phyloP scores from a whole-genome alignment of 2,113 vertebrate genomes.

The Cairina moschata region DNA sequence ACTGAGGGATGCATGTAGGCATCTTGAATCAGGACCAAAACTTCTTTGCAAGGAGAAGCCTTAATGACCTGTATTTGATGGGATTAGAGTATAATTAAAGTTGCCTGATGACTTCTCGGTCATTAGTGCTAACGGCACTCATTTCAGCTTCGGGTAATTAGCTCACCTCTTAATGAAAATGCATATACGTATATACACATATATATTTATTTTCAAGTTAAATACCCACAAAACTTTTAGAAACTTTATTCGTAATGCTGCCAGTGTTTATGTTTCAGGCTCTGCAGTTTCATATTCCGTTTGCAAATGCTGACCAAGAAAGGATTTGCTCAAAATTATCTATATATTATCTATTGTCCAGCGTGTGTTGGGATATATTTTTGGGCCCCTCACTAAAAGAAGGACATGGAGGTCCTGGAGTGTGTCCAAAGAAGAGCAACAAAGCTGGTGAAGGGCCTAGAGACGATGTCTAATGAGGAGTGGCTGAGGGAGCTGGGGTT shows the following conservation, averaged over 20 bases:
- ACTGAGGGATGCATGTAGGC: not conserved
- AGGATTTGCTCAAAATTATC: not conserved
- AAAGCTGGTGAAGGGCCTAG: no score
- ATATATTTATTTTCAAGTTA: not conserved
- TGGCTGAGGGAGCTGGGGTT: no score
- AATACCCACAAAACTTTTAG: not conserved
- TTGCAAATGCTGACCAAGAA: not conserved
- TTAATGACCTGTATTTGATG: not conserved
- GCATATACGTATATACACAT: no score
- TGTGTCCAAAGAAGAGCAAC: no score
- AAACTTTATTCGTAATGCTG: not conserved
- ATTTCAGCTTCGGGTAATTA: not conserved
- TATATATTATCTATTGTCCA: not conserved
- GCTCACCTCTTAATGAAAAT: not conserved
- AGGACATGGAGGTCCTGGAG: no score
- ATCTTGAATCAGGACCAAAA: not conserved
- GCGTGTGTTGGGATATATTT: not conserved
- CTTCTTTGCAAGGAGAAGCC: not conserved
- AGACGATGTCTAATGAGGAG: no score
- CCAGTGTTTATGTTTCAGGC: not conserved
- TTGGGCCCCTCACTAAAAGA: no score
- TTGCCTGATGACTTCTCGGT: not conserved
- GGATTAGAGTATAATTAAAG: not conserved
- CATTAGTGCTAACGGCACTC: not conserved
- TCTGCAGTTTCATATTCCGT: not conserved